Evolutionary conservation across 1,140 invertebrate species (phyloP).

Genomic region (Telenomus remus): DNA sequence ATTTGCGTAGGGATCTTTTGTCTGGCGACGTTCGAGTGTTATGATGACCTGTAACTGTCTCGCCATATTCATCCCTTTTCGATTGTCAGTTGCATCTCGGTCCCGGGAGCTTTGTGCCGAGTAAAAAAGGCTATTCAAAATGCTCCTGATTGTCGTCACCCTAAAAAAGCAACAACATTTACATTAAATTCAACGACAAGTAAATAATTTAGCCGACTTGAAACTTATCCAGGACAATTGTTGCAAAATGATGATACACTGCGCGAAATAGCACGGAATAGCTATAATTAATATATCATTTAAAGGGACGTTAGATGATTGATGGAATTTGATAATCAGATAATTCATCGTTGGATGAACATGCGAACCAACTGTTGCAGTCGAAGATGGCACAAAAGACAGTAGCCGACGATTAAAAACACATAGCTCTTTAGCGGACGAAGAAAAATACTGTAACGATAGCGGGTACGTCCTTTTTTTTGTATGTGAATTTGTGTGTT

Average conservation of each 20-base stretch:
- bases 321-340: conserved; percentile 50
- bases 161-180: background rate
- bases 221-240: no score
- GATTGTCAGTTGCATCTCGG: conserved; percentile 25
- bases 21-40: conserved; percentile 67
- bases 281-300: conserved; percentile 51
- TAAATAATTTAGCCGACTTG: no score
- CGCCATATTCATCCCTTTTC: conserved; percentile 31
- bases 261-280: no score
- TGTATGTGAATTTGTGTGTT: conserved; percentile 20
- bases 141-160: background rate
- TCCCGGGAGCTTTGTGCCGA: conserved; percentile 37
- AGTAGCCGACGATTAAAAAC: conserved; percentile 70
- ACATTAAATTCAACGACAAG: background rate
- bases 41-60: conserved; percentile 72
- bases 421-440: conserved; percentile 61
- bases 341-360: conserved; percentile 37
- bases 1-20: conserved; percentile 73
- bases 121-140: conserved; percentile 21
- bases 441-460: conserved; percentile 73
- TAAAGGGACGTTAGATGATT: conserved; percentile 31
- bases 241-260: no score
- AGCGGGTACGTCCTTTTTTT: conserved; percentile 57
- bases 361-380: conserved; percentile 19
- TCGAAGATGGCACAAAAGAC: conserved; percentile 47